Percentiles rank a stretch among this genome's conserved stretches.
Evolutionary conservation across 2,113 vertebrate species (phyloP).

Genomic region (Siniperca knerii): DNA sequence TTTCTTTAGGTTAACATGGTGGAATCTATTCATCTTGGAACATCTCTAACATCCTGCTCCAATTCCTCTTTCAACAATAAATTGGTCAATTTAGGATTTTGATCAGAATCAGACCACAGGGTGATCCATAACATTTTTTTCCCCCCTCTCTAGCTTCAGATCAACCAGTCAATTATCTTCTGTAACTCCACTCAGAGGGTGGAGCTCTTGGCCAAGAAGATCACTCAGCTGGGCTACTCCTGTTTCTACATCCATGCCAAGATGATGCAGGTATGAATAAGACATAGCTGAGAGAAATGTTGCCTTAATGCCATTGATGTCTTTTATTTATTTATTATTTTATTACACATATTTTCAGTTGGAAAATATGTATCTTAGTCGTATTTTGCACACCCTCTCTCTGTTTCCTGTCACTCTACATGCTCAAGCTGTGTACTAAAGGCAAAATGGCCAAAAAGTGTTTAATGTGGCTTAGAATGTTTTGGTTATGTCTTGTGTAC

Average conservation of each 20-base stretch:
- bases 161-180: conserved; percentile 89
- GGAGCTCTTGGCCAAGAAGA: conserved; percentile 87
- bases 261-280: conserved; percentile 86
- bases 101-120: background rate
- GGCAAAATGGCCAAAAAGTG: background rate
- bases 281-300: background rate
- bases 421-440: background rate
- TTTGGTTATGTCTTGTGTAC: background rate
- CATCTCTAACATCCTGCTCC: background rate
- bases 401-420: background rate
- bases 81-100: background rate
- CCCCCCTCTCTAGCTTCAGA: conserved; percentile 80
- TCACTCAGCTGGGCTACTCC: conserved; percentile 87
- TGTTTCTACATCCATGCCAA: conserved; percentile 89
- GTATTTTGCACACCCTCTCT: background rate
- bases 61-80: background rate
- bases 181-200: conserved; percentile 88
- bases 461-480: background rate
- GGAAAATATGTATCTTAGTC: no score
- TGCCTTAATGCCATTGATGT: background rate
- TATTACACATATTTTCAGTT: background rate
- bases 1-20: background rate
- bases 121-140: background rate
- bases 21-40: background rate
- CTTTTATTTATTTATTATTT: background rate